Percentiles rank a stretch among this genome's conserved stretches.
Conservation (phyloP, 1,140 invertebrate species). For the Cecropterus lyciades region DNA sequence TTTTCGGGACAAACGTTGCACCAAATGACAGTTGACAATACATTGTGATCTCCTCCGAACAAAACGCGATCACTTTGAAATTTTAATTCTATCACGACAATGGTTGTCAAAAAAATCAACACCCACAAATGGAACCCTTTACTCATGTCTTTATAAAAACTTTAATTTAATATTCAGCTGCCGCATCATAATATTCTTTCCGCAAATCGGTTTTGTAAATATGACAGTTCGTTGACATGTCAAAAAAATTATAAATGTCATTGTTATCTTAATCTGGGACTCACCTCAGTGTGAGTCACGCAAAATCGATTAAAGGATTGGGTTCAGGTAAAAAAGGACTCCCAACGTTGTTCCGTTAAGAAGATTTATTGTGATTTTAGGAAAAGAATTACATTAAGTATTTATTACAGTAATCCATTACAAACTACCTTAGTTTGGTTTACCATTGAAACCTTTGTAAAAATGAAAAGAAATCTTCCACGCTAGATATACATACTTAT, state of each 20-base stretch:
- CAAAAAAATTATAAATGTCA: slow-evolving; percentile 47
- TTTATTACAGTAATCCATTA: not conserved
- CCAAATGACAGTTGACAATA: slow-evolving; percentile 41
- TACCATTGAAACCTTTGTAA: too few relatives aligned
- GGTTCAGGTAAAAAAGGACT: slow-evolving; percentile 56
- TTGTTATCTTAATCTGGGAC: slow-evolving; percentile 58
- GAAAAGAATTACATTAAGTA: slow-evolving; percentile 7
- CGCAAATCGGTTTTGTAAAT: slow-evolving; percentile 64
- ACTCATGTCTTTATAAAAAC: slow-evolving; percentile 42
- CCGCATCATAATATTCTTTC: slow-evolving; percentile 42
- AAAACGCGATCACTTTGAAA: slow-evolving; percentile 49
- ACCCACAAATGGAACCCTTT: slow-evolving; percentile 60
- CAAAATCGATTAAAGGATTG: slow-evolving; percentile 67
- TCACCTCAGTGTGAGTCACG: slow-evolving; percentile 31
- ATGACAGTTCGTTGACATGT: slow-evolving; percentile 68
- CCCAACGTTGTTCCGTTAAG: slow-evolving; percentile 49
- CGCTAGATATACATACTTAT: too few relatives aligned
- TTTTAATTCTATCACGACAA: slow-evolving; percentile 60
- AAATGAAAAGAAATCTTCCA: too few relatives aligned
- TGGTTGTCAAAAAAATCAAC: slow-evolving; percentile 65
- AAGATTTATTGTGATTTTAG: slow-evolving; percentile 17
- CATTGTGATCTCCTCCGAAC: slow-evolving; percentile 41
- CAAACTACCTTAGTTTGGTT: not conserved
- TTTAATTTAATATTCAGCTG: slow-evolving; percentile 71
- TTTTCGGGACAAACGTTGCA: slow-evolving; percentile 14